A percentile compares a stretch with the other conserved stretches of the same genome.
phyloP scores from a whole-genome alignment of 1,140 invertebrate species.

The Drosophila rhopaloa region DNA sequence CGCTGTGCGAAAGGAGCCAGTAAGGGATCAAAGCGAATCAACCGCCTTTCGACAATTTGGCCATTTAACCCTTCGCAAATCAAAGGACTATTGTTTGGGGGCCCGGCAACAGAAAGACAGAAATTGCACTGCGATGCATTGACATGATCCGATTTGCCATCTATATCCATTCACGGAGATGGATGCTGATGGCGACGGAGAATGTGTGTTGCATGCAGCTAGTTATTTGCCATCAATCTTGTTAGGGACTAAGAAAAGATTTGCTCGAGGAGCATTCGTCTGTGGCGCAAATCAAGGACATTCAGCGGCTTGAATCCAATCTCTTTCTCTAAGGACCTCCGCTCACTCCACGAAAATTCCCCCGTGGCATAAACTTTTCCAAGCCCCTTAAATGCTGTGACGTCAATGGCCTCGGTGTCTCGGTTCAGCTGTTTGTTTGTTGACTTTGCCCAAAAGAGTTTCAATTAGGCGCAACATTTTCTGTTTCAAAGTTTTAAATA shows the following conservation, averaged over 20 bases:
- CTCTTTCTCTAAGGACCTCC: conserved; percentile 4
- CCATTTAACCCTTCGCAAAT: conserved; percentile 66
- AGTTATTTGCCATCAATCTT: conserved; percentile 40
- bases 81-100: conserved; percentile 56
- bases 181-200: conserved; percentile 32
- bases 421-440: conserved; percentile 52
- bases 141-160: conserved; percentile 71
- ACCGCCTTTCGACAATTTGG: conserved; percentile 43
- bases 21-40: conserved; percentile 57
- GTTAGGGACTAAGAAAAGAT: conserved; percentile 27
- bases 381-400: conserved; percentile 42
- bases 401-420: conserved; percentile 48
- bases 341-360: conserved; percentile 13
- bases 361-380: conserved; percentile 29
- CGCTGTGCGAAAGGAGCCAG: conserved; percentile 49
- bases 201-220: conserved; percentile 8
- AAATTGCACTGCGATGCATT: conserved; percentile 58
- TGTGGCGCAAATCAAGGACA: conserved; percentile 27
- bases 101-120: conserved; percentile 27
- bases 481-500: conserved; percentile 44
- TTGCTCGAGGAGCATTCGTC: conserved; percentile 6
- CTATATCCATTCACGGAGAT: conserved; percentile 32
- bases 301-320: conserved; percentile 6
- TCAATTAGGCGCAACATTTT: conserved; percentile 48
- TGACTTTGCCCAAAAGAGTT: conserved; percentile 53